Base-by-base conservation (phyloP, 2,888 invertebrate genomes). In the Petrolisthes cinctipes region DNA sequence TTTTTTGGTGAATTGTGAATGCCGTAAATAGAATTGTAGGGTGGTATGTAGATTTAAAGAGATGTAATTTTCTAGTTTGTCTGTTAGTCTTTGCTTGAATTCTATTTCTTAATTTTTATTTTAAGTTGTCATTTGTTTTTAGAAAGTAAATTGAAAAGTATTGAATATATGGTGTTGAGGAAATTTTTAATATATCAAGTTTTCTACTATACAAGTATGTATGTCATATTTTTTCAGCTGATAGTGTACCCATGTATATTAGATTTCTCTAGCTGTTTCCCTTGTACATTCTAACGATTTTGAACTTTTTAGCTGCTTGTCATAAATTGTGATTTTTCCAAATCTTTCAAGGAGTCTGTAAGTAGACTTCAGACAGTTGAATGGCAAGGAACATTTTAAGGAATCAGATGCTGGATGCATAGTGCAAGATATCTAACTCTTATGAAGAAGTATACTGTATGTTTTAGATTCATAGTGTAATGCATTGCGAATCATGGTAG, bases 311-410 rank as follows among this genome's bases (percentile, higher is more conserved):
- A 88, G 87, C 83, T 88, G 87, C 87, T 88, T 88, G 87, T 84
- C 87, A 88, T 88, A 83, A 84, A 88, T 84, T 88, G 83, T 88
- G 87, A 84, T 88, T 88, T 88, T 88, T 88, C 87, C 87, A 88
- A 88, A 88, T 83, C 81, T 88, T 76, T 76, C 87, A 84, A 88
- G 87, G 87, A 83, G 87, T 88, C 87, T 88, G 87, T 88, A 88
- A 88, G 87, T 88, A 88, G 87, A 88, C 80, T 81, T 88, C 87
- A 84, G 87, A 83, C 87, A 66, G 87, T 88, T 88, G 84, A 88
- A 76, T 84, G 83, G 87, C 87, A 88, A 88, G 83, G 73, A 71
- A 88, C 53, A 88, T 88, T 88, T 88, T 88, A 81, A 75, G 84
- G 81, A 80, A 88, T 88, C 61, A 83, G 84, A 88, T 81, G 80